These are phyloP conservation scores for Agrilus cyanescens DNA, from an alignment of 2,888 invertebrate species.

Conservation along the genomic window DNA sequence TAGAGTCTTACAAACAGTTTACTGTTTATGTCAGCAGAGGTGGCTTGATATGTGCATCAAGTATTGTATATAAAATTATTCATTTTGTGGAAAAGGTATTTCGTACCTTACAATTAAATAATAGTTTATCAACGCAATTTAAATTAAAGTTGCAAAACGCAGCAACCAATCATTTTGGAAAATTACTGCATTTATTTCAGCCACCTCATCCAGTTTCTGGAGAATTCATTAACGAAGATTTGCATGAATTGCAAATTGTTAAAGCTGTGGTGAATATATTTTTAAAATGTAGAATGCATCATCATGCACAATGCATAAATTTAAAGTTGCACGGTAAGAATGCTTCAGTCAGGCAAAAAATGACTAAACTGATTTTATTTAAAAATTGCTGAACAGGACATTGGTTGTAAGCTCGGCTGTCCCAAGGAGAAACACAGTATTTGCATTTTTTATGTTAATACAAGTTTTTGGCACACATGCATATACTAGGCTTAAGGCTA, in stretches of 20 bases:
- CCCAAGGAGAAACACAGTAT: too few species aligned
- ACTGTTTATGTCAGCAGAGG: conserved; percentile 1
- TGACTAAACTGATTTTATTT: conserved; percentile 5
- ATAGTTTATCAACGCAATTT: neutral
- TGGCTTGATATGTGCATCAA: neutral
- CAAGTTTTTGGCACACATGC: too few species aligned
- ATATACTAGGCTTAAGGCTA: too few species aligned
- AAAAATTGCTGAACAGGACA: conserved; percentile 4
- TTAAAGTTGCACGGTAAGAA: neutral
- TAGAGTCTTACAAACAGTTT: conserved; percentile 1
- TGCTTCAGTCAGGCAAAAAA: conserved; percentile 3
- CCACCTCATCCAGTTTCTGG: neutral
- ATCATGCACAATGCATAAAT: too few species aligned
- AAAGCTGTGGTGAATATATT: neutral
- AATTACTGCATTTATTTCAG: neutral
- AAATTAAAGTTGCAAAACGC: neutral
- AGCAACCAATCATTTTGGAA: neutral
- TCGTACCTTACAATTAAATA: neutral
- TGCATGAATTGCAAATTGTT: conserved; percentile 3
- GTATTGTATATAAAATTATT: conserved; percentile 1
- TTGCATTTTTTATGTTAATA: too few species aligned
- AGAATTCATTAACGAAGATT: conserved; percentile 3
- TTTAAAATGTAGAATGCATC: neutral
- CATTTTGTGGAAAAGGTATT: neutral
- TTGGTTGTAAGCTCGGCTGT: too few species aligned